Base-by-base conservation (phyloP, 1,140 invertebrate genomes). In the Musca vetustissima region DNA sequence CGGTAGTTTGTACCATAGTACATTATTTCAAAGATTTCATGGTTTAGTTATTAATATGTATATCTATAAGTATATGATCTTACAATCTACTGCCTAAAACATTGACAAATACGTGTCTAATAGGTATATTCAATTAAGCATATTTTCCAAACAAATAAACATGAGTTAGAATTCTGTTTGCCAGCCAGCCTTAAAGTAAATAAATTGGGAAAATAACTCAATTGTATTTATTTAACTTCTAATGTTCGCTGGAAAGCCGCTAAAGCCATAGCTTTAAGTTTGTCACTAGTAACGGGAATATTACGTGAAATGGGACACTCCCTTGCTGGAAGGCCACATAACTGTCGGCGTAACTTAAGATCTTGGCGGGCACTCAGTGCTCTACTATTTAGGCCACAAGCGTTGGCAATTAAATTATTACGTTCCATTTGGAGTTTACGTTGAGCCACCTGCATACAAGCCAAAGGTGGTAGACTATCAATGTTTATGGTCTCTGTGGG, bases 361-460 rank as follows among this genome's bases (percentile, higher is more conserved):
- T 91, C 90, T 17, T 89, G 84, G 24, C 89, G 84, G 8, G 89
- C 88, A 64, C 88, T 89, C 6, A 91, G 73, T 0, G 89, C 89
- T 1, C 89, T 83, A 17, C 84, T 83, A 68, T 83, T 83, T 1
- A 82, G 83, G 14, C 86, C 86, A 25, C 81, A 80, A 2, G 85
- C 83, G 75, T 79, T 85, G 43, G 82, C 75, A 68, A 87, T 85
- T 15, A 87, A 68, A 19, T 79, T 80, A 64, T 80, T 81, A 1
- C 84, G 74, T 21, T 84, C 75, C 19, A 80, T 79, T 28, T 75
- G 73, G 0, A 75, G 79, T 28, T 83, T 83, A n/a, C 83, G 73
- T 21, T 84, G 70, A 1, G 82, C 80, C 36, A 89, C 87, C 77
- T 90, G 89, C 64, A 89, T 86, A 22, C 86, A 86, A 70, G 88